Conservation (phyloP, 2,113 vertebrate species). For the Mellivora capensis region DNA sequence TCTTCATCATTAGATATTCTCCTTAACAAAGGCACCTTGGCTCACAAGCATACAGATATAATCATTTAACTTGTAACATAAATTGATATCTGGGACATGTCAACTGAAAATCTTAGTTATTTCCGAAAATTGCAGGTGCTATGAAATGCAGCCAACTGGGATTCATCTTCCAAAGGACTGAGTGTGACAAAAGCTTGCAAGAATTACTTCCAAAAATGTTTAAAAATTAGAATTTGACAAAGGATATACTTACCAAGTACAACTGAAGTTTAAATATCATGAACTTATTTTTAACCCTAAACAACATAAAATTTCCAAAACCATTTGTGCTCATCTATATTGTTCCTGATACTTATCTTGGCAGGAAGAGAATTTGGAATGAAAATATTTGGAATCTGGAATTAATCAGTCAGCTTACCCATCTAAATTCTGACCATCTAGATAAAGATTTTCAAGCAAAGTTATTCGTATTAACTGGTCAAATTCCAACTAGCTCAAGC, state of each 20-base stretch:
- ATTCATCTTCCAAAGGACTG: constrained; percentile 74
- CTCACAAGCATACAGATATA: constrained; percentile 63
- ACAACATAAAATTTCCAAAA: constrained; percentile 73
- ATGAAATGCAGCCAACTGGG: constrained; percentile 79
- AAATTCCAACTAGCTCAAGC: constrained; percentile 28
- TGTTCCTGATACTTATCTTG: constrained; percentile 58
- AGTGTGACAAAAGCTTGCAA: constrained; percentile 72
- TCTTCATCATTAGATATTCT: constrained; percentile 51
- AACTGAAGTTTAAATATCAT: constrained; percentile 71
- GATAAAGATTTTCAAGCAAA: constrained; percentile 41
- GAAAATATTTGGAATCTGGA: constrained; percentile 67
- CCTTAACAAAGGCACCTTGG: constrained; percentile 47
- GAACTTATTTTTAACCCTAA: constrained; percentile 72
- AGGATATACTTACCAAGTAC: constrained; percentile 41
- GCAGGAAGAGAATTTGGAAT: constrained; percentile 71
- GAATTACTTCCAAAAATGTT: constrained; percentile 78
- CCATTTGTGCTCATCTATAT: constrained; percentile 67
- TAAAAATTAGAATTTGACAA: constrained; percentile 73
- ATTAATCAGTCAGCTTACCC: constrained; percentile 67
- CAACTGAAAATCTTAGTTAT: constrained; percentile 80
- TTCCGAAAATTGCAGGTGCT: constrained; percentile 83
- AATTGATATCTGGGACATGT: constrained; percentile 78
- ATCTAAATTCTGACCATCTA: constrained; percentile 40
- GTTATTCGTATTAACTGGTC: neutral
- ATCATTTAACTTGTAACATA: constrained; percentile 71